phyloP scores from a whole-genome alignment of 2,797 vertebrate species.

The Vipera ursinii region DNA sequence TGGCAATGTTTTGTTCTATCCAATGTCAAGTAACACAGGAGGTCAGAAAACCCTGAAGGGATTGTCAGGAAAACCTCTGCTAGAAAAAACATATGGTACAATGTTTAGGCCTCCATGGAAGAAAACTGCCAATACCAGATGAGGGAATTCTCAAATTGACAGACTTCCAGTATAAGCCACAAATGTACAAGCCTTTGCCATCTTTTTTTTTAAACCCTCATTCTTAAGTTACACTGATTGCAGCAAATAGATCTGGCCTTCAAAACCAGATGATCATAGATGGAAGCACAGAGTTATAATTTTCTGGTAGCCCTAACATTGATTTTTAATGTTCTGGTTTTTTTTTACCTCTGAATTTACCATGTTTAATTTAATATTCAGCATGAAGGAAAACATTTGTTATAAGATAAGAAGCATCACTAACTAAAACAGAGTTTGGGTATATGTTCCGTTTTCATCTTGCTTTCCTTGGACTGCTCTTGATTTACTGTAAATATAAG shows the following conservation, averaged over 20 bases:
- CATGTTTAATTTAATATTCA: background rate
- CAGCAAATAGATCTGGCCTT: background rate
- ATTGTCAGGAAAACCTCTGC: slow-evolving; percentile 14
- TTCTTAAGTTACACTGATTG: background rate
- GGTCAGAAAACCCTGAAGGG: slow-evolving; percentile 23
- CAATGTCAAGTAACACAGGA: background rate
- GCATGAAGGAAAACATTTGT: background rate
- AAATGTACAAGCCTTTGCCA: background rate
- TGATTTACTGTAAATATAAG: background rate
- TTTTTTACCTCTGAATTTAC: background rate
- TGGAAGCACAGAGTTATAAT: background rate
- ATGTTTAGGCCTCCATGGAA: background rate
- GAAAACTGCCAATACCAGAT: background rate
- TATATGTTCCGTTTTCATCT: background rate
- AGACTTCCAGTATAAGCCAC: background rate
- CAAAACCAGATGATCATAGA: background rate
- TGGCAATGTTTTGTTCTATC: slow-evolving; percentile 3
- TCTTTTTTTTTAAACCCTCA: background rate
- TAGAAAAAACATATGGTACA: background rate
- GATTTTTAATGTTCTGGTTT: background rate
- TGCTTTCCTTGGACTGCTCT: background rate
- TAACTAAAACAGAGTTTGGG: background rate
- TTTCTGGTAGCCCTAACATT: background rate
- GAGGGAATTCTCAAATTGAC: slow-evolving; percentile 7
- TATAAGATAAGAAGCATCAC: background rate